Evolutionary conservation across 2,888 invertebrate species (phyloP).

Genomic region (Agriopis marginaria): DNA sequence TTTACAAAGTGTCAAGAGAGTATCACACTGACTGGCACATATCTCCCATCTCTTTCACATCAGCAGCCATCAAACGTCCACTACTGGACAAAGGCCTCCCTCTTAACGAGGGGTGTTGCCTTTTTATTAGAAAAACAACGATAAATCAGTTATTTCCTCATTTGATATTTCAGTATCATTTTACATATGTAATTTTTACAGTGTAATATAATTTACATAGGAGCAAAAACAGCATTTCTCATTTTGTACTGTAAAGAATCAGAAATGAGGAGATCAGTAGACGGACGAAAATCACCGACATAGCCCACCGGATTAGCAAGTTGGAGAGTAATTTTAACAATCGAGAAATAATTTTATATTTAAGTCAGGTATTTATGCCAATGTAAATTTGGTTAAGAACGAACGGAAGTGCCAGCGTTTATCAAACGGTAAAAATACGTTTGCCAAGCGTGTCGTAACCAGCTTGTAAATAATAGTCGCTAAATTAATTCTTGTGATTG

Average conservation of each 20-base stretch:
- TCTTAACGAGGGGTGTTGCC: no score
- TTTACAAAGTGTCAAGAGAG: no score
- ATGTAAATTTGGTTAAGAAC: slow-evolving; percentile 10
- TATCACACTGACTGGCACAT: no score
- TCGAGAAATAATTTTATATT: slow-evolving; percentile 12
- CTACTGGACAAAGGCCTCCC: no score
- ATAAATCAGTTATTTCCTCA: neutral
- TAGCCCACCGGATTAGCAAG: no score
- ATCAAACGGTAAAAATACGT: slow-evolving; percentile 29
- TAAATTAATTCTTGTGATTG: neutral
- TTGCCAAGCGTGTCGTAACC: slow-evolving; percentile 11
- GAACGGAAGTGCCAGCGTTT: slow-evolving; percentile 19
- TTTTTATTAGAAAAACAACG: no score
- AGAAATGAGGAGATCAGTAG: no score
- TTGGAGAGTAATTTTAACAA: neutral
- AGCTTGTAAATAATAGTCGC: neutral
- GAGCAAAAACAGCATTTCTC: no score
- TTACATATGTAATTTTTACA: neutral
- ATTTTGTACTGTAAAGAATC: no score
- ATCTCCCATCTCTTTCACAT: no score
- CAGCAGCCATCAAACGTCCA: no score
- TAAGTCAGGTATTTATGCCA: slow-evolving; percentile 14
- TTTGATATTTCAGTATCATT: neutral
- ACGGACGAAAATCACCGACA: no score
- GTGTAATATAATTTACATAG: neutral